Percentiles rank a stretch among this genome's conserved stretches.
Evolutionary conservation across 2,888 invertebrate species (phyloP).

Genomic region (Oxytorus armatus): DNA sequence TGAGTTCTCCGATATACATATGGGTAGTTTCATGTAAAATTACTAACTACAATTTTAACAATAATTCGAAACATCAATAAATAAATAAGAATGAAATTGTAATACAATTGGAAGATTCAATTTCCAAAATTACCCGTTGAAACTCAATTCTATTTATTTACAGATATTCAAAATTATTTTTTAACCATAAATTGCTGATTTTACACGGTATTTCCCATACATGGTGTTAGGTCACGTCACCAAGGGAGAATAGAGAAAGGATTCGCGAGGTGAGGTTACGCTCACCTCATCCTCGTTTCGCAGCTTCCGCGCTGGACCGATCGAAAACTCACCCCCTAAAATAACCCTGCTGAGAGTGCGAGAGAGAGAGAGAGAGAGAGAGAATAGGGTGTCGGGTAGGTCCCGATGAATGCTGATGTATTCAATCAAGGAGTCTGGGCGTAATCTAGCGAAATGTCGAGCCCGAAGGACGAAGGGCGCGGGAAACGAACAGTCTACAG

Average conservation of each 20-base stretch:
- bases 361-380: neutral
- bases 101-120: too few species aligned
- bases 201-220: neutral
- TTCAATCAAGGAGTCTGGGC: conserved; percentile 78
- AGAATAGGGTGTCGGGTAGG: conserved; percentile 63
- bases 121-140: too few species aligned
- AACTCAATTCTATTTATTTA: too few species aligned
- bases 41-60: too few species aligned
- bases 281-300: neutral
- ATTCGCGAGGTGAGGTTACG: neutral
- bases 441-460: conserved; percentile 78
- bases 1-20: conserved; percentile 23
- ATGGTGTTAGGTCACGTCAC: conserved; percentile 12
- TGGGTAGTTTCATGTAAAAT: too few species aligned
- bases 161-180: too few species aligned
- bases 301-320: conserved; percentile 34
- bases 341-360: conserved; percentile 12
- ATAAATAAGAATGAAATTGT: too few species aligned
- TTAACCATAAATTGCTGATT: neutral
- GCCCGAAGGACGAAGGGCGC: conserved; percentile 56
- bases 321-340: conserved; percentile 54
- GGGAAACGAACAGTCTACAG: neutral
- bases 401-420: conserved; percentile 77
- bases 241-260: conserved; percentile 19
- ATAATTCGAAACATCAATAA: too few species aligned